These are phyloP conservation scores for Liopterus haemorrhoidalis DNA, from an alignment of 2,888 invertebrate genomes.

Conservation along the genomic window DNA sequence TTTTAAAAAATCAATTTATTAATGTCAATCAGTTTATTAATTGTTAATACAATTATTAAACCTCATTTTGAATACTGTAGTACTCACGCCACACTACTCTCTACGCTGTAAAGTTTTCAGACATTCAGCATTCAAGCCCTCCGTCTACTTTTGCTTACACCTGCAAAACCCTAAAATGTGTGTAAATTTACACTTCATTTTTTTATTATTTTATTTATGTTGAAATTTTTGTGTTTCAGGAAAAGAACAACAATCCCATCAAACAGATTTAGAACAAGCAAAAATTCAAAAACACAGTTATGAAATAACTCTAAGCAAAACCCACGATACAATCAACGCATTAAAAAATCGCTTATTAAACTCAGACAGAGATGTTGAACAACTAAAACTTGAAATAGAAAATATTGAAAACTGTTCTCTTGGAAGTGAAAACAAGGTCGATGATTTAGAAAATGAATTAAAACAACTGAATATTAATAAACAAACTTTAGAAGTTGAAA, in stretches of 20 bases:
- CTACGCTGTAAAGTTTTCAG: too few species aligned
- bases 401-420: constrained; percentile 39
- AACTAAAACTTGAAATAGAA: constrained; percentile 46
- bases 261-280: constrained; percentile 47
- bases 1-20: too few species aligned
- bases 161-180: too few species aligned
- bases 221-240: too few species aligned
- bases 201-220: too few species aligned
- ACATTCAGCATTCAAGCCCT: too few species aligned
- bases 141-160: too few species aligned
- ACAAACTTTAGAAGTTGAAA: constrained; percentile 40
- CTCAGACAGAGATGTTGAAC: constrained; percentile 56
- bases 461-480: constrained; percentile 36
- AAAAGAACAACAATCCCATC: constrained; percentile 47
- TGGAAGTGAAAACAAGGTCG: constrained; percentile 38
- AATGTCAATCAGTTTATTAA: too few species aligned
- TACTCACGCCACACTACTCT: too few species aligned
- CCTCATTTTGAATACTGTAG: too few species aligned
- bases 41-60: too few species aligned
- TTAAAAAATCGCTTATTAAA: constrained; percentile 52
- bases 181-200: too few species aligned
- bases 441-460: constrained; percentile 36
- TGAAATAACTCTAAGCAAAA: constrained; percentile 55
- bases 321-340: constrained; percentile 55
- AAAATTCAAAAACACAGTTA: constrained; percentile 52